A percentile compares a stretch with the other conserved stretches of the same genome.
phyloP scores from a whole-genome alignment of 2,888 invertebrate species.

The Perdita meconis region DNA sequence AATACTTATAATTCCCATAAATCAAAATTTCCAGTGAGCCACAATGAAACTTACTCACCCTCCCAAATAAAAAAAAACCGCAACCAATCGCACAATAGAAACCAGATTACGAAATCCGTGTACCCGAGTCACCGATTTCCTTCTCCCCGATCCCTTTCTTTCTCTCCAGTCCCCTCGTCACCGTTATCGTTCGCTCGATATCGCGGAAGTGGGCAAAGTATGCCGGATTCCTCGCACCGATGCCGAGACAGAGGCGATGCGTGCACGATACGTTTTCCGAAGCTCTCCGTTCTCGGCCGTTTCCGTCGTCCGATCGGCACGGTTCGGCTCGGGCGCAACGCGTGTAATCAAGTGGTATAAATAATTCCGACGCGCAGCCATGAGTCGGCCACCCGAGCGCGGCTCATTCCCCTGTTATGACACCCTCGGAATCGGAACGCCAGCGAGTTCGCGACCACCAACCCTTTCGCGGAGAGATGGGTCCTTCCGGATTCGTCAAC shows the following conservation, averaged over 20 bases:
- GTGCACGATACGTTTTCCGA: conserved; percentile 32
- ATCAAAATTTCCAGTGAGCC: no score
- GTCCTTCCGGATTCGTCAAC: neutral
- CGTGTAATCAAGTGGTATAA: conserved; percentile 81
- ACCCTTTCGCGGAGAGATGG: conserved; percentile 22
- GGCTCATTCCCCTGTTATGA: conserved; percentile 77
- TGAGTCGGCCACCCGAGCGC: conserved; percentile 71
- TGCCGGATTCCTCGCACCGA: conserved; percentile 55
- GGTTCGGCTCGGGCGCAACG: conserved; percentile 66
- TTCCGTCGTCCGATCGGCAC: conserved; percentile 70
- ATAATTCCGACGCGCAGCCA: conserved; percentile 79
- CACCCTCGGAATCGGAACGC: conserved; percentile 67
- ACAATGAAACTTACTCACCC: no score
- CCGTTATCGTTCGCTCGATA: conserved; percentile 59
- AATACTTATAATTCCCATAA: no score
- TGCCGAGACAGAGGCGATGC: conserved; percentile 53
- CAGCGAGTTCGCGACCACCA: conserved; percentile 42
- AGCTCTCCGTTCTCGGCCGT: conserved; percentile 61
- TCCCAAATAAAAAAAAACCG: neutral
- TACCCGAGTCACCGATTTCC: conserved; percentile 40
- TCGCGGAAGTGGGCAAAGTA: conserved; percentile 57
- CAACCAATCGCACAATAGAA: neutral
- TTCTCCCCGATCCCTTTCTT: conserved; percentile 24
- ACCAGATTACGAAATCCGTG: neutral
- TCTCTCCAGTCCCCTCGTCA: conserved; percentile 19